Percentiles rank a stretch among this genome's conserved stretches.
Conservation (phyloP, 1,140 invertebrate genomes). For the Brachionus koreanus region DNA sequence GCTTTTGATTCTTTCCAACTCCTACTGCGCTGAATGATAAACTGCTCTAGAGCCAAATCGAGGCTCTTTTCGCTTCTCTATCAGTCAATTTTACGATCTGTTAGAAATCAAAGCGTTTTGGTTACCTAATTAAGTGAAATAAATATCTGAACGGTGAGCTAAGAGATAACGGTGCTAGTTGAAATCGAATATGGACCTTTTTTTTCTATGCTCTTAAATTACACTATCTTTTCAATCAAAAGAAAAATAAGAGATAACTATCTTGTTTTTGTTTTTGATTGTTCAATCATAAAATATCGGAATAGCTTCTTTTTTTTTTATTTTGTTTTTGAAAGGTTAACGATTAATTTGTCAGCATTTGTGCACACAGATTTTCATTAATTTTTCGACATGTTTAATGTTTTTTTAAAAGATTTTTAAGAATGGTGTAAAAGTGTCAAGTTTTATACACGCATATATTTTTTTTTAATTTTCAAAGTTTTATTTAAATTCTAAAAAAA, state of each 20-base stretch:
- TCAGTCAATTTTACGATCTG: not conserved
- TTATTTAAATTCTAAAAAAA: not conserved
- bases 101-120: not conserved
- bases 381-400: not conserved
- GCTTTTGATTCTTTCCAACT: not conserved
- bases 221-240: slow-evolving; percentile 23
- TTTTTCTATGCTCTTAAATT: slow-evolving; percentile 30
- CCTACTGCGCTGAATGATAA: not conserved
- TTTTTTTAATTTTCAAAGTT: not conserved
- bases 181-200: not conserved
- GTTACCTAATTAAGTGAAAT: slow-evolving; percentile 27
- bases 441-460: not conserved
- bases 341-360: not conserved
- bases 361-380: not conserved
- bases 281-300: slow-evolving; percentile 26
- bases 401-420: slow-evolving; percentile 5
- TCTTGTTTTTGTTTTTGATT: slow-evolving; percentile 23
- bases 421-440: slow-evolving; percentile 13
- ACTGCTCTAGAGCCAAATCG: not conserved
- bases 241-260: slow-evolving; percentile 6
- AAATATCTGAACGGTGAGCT: slow-evolving; percentile 2
- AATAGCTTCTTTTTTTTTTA: not conserved
- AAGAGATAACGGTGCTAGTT: slow-evolving; percentile 21
- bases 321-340: not conserved
- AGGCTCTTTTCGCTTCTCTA: not conserved